These are phyloP conservation scores for Chelonus formosanus DNA, from an alignment of 2,888 invertebrate species.

Conservation along the genomic window DNA sequence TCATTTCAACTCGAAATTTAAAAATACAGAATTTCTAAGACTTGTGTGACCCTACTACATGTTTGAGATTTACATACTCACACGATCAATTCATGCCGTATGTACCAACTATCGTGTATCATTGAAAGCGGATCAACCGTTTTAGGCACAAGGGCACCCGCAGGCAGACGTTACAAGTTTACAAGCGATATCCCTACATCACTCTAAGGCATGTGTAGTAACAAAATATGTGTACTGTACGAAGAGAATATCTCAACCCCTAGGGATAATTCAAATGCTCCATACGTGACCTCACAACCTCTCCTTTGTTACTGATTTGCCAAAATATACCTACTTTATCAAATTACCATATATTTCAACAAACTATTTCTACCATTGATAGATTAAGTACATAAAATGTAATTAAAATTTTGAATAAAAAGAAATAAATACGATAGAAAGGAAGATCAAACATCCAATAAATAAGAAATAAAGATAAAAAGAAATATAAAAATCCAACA, in stretches of 20 bases:
- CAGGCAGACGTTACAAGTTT: slow-evolving; percentile 33
- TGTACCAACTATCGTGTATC: slow-evolving; percentile 17
- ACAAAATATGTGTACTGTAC: slow-evolving; percentile 16
- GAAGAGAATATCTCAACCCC: slow-evolving; percentile 24
- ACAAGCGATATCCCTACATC: slow-evolving; percentile 27
- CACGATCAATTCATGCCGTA: too few relatives aligned
- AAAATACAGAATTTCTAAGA: too few relatives aligned
- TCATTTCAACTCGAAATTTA: too few relatives aligned
- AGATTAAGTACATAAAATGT: too few relatives aligned
- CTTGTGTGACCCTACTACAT: too few relatives aligned
- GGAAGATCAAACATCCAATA: too few relatives aligned
- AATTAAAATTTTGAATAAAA: too few relatives aligned
- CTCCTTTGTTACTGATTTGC: slow-evolving; percentile 27
- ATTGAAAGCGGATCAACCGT: slow-evolving; percentile 31
- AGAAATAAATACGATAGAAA: too few relatives aligned
- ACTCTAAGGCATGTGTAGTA: not conserved
- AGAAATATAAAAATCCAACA: too few relatives aligned
- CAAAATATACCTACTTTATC: slow-evolving; percentile 19
- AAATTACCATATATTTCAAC: slow-evolving; percentile 13
- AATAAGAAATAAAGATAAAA: too few relatives aligned
- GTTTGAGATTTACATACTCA: too few relatives aligned
- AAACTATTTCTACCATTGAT: not conserved
- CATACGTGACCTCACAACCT: slow-evolving; percentile 32
- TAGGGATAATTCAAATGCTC: slow-evolving; percentile 20
- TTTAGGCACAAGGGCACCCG: slow-evolving; percentile 26